phyloP scores from a whole-genome alignment of 2,888 invertebrate genomes.

The Euzophera pinguis region DNA sequence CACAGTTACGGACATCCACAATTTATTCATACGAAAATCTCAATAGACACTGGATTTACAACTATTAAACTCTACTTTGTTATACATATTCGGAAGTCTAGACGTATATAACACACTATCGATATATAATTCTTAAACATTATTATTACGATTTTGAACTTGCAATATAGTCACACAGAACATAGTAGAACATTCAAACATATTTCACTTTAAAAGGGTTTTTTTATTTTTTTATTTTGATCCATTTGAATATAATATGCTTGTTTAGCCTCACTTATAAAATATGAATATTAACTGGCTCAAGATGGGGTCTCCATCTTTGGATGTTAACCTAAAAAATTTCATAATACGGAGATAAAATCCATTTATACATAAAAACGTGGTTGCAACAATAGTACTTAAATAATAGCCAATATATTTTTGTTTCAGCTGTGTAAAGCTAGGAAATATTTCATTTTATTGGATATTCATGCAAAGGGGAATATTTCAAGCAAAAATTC shows the following conservation, averaged over 20 bases:
- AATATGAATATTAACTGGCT: too few species aligned
- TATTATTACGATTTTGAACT: background rate
- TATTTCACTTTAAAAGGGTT: too few species aligned
- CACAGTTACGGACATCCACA: constrained; percentile 1
- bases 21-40: constrained; percentile 4
- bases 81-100: background rate
- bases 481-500: background rate
- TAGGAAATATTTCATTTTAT: background rate
- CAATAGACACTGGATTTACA: background rate
- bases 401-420: background rate
- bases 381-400: too few species aligned
- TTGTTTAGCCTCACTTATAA: too few species aligned
- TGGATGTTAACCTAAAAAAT: too few species aligned
- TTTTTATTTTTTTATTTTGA: too few species aligned
- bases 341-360: too few species aligned
- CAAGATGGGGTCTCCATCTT: too few species aligned
- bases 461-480: background rate
- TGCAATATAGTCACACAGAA: too few species aligned
- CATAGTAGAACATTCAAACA: too few species aligned
- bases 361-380: too few species aligned
- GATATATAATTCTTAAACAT: background rate
- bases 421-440: background rate
- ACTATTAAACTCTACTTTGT: background rate
- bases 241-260: too few species aligned
- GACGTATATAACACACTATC: constrained; percentile 2